Evolutionary conservation across 2,888 invertebrate species (phyloP).

Genomic region (Thecophora atra): DNA sequence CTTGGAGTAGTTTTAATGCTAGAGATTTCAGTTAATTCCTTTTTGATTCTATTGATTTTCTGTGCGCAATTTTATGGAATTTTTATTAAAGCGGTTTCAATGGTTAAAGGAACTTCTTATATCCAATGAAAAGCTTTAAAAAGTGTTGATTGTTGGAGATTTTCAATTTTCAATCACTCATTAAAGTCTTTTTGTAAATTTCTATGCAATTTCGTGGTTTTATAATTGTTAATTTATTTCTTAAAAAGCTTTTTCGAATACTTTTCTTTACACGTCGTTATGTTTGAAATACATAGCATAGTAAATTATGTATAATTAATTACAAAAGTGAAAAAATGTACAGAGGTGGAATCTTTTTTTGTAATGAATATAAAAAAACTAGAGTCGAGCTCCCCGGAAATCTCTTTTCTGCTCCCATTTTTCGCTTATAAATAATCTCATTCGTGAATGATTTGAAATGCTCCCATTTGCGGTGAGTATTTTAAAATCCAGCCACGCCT

Average conservation of each 20-base stretch:
- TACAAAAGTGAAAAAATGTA: slow-evolving; percentile 41
- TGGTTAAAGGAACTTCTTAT: too few relatives aligned
- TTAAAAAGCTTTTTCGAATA: slow-evolving; percentile 29
- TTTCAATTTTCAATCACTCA: too few relatives aligned
- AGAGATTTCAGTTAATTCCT: too few relatives aligned
- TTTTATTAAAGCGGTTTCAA: too few relatives aligned
- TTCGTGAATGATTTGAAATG: slow-evolving; percentile 22
- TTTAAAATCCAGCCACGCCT: slow-evolving; percentile 76
- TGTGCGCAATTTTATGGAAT: too few relatives aligned
- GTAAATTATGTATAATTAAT: slow-evolving; percentile 21
- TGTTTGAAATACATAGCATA: slow-evolving; percentile 16
- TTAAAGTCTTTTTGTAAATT: neutral
- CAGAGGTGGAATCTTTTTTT: slow-evolving; percentile 33
- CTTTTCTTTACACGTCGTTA: slow-evolving; percentile 10
- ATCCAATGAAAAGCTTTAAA: too few relatives aligned
- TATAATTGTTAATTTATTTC: slow-evolving; percentile 1
- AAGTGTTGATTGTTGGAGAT: too few relatives aligned
- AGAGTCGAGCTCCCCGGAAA: neutral
- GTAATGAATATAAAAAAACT: slow-evolving; percentile 32
- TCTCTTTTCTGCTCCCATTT: neutral
- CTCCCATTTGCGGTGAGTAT: slow-evolving; percentile 8
- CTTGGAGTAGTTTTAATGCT: too few relatives aligned
- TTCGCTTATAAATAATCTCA: slow-evolving; percentile 23
- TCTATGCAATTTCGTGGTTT: neutral
- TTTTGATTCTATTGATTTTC: too few relatives aligned